Conservation (phyloP, 2,113 vertebrate species). For the Varanus komodoensis region DNA sequence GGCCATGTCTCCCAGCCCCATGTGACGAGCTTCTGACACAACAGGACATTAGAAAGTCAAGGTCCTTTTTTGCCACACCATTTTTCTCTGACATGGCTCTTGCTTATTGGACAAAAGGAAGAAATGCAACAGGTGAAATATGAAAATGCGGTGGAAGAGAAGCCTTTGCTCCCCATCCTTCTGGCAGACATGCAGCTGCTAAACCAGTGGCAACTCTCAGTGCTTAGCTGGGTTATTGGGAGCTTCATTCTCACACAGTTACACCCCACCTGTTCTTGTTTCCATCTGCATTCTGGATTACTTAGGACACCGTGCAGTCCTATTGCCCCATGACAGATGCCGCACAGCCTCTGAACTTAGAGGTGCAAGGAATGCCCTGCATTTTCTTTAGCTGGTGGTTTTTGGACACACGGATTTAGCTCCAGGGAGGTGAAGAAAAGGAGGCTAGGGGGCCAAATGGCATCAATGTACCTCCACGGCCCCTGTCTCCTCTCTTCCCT, state of each 20-base stretch:
- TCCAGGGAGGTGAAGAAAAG: too few species aligned
- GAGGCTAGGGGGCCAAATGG: too few species aligned
- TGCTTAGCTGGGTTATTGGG: background rate
- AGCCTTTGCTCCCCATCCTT: background rate
- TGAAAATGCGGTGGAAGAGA: too few species aligned
- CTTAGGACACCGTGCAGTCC: too few species aligned
- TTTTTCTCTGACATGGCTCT: background rate
- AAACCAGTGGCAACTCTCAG: background rate
- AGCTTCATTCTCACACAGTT: background rate
- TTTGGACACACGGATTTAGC: too few species aligned
- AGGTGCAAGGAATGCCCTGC: too few species aligned
- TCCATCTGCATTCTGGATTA: slow-evolving; percentile 9
- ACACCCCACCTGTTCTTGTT: background rate
- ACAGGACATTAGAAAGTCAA: background rate
- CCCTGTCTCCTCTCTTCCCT: too few species aligned
- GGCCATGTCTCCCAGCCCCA: background rate
- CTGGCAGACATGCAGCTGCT: background rate
- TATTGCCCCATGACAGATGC: too few species aligned
- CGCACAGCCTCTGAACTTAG: too few species aligned
- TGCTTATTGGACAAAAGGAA: background rate
- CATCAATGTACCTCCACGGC: too few species aligned
- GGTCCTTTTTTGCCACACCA: background rate
- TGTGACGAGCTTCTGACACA: background rate
- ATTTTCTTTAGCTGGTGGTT: too few species aligned
- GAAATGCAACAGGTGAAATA: background rate